These are phyloP conservation scores for Nudaria mundana DNA, from an alignment of 2,888 invertebrate genomes.

Conservation along the genomic window DNA sequence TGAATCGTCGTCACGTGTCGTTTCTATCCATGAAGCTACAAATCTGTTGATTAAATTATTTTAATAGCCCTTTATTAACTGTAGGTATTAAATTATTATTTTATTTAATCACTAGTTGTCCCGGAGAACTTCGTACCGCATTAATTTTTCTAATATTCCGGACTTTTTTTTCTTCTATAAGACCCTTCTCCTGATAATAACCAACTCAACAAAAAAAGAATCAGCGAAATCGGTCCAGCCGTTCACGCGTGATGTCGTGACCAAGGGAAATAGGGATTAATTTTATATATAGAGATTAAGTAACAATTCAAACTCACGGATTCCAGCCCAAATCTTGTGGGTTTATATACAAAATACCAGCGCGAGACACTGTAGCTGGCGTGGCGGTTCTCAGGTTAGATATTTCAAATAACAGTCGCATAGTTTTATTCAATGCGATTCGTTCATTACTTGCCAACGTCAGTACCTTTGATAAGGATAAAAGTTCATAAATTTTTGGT, in stretches of 20 bases:
- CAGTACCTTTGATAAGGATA: conserved; percentile 86
- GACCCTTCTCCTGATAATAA: no score
- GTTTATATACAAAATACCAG: conserved; percentile 97
- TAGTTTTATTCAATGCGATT: conserved; percentile 92
- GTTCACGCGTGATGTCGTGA: no score
- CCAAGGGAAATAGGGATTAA: no score
- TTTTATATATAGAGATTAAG: background rate
- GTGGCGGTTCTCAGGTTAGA: conserved; percentile 94
- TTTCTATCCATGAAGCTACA: conserved; percentile 94
- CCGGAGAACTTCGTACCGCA: no score
- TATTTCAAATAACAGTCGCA: conserved; percentile 97
- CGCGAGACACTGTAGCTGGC: conserved; percentile 96
- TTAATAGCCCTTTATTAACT: no score
- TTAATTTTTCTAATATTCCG: no score
- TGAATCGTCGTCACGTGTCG: conserved; percentile 84
- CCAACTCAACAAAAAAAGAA: no score
- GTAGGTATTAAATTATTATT: background rate
- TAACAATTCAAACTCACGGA: conserved; percentile 82
- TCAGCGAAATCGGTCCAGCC: no score
- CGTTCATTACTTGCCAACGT: conserved; percentile 97
- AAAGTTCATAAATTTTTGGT: no score
- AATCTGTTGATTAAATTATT: conserved; percentile 72
- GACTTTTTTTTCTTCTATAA: no score
- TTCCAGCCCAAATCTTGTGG: conserved; percentile 97
- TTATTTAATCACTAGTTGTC: no score